Conservation (phyloP, 1,140 invertebrate species). For the Zaprionus gabonicus region DNA sequence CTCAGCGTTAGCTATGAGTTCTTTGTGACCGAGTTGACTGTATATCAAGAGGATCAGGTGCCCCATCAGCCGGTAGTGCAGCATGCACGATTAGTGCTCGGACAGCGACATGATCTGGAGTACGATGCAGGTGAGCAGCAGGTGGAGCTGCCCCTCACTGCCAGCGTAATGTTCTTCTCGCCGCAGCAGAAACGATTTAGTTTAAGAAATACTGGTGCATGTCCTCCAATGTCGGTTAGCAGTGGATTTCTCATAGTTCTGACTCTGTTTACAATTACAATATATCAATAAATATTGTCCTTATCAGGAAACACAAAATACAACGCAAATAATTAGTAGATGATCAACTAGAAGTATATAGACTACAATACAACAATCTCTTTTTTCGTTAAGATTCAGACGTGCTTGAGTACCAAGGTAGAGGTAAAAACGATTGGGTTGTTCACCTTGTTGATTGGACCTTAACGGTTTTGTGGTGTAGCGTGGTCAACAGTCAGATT, state of each 20-base stretch:
- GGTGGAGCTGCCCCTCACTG: slow-evolving; percentile 60
- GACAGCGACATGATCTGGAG: slow-evolving; percentile 70
- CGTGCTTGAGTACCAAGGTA: too few relatives aligned
- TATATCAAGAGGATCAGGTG: slow-evolving; percentile 31
- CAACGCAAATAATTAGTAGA: too few relatives aligned
- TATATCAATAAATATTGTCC: not conserved
- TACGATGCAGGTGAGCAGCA: slow-evolving; percentile 63
- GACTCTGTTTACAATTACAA: not conserved
- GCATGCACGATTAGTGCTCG: slow-evolving; percentile 57
- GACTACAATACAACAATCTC: too few relatives aligned
- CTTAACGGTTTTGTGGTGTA: too few relatives aligned
- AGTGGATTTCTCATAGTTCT: not conserved
- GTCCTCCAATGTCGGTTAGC: not conserved
- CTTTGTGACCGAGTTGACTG: slow-evolving; percentile 38
- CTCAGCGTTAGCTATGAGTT: slow-evolving; percentile 75
- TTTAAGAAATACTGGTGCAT: not conserved
- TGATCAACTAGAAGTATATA: too few relatives aligned
- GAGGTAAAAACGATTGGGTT: too few relatives aligned
- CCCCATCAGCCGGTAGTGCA: slow-evolving; percentile 63
- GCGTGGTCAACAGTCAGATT: too few relatives aligned
- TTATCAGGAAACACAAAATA: not conserved
- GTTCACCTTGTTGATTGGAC: too few relatives aligned
- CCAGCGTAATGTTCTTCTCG: slow-evolving; percentile 71
- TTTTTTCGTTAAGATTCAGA: too few relatives aligned
- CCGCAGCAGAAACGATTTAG: slow-evolving; percentile 14